Evolutionary conservation across 1,140 invertebrate species (phyloP).

Genomic region (Drosophila azteca): DNA sequence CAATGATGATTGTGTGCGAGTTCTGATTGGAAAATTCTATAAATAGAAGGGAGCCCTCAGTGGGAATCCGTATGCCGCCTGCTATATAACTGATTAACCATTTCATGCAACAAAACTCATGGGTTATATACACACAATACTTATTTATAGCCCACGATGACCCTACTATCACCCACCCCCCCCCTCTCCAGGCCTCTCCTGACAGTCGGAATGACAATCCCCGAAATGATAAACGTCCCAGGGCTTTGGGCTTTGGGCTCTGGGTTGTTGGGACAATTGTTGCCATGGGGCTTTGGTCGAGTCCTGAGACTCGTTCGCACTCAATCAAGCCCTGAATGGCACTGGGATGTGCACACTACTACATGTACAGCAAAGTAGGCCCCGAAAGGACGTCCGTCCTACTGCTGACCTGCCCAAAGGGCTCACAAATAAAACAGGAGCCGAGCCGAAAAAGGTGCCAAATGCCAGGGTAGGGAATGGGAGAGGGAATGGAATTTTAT

Average conservation of each 20-base stretch:
- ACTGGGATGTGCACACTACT: no score
- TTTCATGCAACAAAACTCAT: slow-evolving; percentile 14
- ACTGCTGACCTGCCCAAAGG: no score
- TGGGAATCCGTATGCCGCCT: no score
- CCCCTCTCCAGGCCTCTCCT: background rate
- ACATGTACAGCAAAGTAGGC: no score
- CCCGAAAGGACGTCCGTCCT: slow-evolving; percentile 7
- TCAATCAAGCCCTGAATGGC: slow-evolving; percentile 60
- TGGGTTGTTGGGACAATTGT: slow-evolving; percentile 43
- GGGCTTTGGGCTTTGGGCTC: slow-evolving; percentile 24
- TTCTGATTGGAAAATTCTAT: slow-evolving; percentile 30
- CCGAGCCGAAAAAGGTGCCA: slow-evolving; percentile 51
- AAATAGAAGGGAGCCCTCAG: slow-evolving; percentile 27
- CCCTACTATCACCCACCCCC: no score
- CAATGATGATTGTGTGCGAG: background rate
- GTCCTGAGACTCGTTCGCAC: slow-evolving; percentile 16
- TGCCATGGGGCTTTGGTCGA: slow-evolving; percentile 16
- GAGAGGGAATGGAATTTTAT: slow-evolving; percentile 47
- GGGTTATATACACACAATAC: slow-evolving; percentile 14
- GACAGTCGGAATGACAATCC: slow-evolving; percentile 37
- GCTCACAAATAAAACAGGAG: slow-evolving; percentile 24
- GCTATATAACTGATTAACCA: slow-evolving; percentile 23
- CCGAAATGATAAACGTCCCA: slow-evolving; percentile 55
- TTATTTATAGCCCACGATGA: slow-evolving; percentile 37
- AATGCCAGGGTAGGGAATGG: slow-evolving; percentile 30